phyloP scores from a whole-genome alignment of 2,113 vertebrate species.

The Lipophrys pholis region DNA sequence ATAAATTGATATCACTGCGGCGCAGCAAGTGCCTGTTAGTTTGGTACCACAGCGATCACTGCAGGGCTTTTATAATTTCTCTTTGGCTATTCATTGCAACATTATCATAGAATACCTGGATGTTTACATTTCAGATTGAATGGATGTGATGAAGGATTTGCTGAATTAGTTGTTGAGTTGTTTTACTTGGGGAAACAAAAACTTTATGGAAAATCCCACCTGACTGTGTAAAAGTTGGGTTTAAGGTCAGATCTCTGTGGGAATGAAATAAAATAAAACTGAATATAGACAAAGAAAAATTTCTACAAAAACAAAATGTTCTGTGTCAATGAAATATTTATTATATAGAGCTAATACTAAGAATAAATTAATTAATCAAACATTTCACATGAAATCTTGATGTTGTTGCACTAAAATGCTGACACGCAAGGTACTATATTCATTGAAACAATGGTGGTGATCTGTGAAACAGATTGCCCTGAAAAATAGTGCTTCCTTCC shows the following conservation, averaged over 20 bases:
- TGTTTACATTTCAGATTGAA: constrained; percentile 57
- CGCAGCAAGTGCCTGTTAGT: not conserved
- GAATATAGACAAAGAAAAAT: too few species aligned
- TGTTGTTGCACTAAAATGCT: constrained; percentile 33
- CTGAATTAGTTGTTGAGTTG: not conserved
- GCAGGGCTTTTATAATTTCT: constrained; percentile 56
- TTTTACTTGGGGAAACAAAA: not conserved
- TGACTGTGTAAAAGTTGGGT: constrained; percentile 2
- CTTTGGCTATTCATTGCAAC: constrained; percentile 6
- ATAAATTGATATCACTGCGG: not conserved
- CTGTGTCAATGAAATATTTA: too few species aligned
- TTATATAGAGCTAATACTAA: too few species aligned
- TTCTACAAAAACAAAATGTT: too few species aligned
- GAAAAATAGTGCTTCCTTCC: constrained; percentile 9
- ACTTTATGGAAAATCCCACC: constrained; percentile 10
- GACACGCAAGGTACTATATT: constrained; percentile 1
- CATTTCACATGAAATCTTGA: not conserved
- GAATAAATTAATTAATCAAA: too few species aligned
- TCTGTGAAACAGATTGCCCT: constrained; percentile 6
- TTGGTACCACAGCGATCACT: not conserved
- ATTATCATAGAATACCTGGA: constrained; percentile 73
- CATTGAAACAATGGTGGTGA: constrained; percentile 17
- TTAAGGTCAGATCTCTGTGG: not conserved
- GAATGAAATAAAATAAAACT: not conserved
- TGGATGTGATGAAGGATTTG: constrained; percentile 46